Base-by-base conservation (phyloP, 2,888 invertebrate species). In the Diarsia dahlii region DNA sequence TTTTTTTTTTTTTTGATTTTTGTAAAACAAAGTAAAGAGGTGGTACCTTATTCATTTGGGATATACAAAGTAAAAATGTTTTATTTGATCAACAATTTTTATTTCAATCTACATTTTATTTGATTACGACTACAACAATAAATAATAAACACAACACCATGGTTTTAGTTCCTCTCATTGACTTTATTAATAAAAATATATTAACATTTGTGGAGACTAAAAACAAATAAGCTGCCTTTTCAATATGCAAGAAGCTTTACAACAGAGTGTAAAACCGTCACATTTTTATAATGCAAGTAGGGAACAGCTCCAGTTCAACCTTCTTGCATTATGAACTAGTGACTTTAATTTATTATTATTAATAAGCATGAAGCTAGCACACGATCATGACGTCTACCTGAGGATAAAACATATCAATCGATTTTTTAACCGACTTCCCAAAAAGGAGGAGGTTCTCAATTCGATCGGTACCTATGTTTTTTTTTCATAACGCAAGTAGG, bases 121-220 rank as follows among this genome's bases (percentile, higher is more conserved):
- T 81, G 68, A 72, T 76, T 78, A 84, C 63, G 81, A 85, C 84
- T 84, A 86, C 39, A 84, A 74, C 73, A 84, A 76, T 81, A 72
- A 70, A 76, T 75, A 84, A 60, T 71, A 79, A 78, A 84, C 48
- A 81, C 52, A 78, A 84, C 54, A 86, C 71, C 62, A 71, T 58
- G 34, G 60, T 63, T 76, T 78, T 74, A 76, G 34, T 65, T 46
- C 46, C 45, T 67, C 62, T 62, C n/a, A 54, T 46, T 83, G 78
- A 81, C 72, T 84, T 78, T 77, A 75, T 75, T 77, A 73, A 78
- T 67, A 63, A 50, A 81, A 81, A 60, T 60, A 58, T 20, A 68
- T 12, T 0, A 54, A 65, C 4, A 45, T 28, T 18, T 10, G 18
- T 23, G n/a, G 39, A n/a, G n/a, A 23, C 3, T 6, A 5, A 2